Percentiles rank a stretch among this genome's conserved stretches.
Evolutionary conservation across 2,888 invertebrate genomes (phyloP).

Genomic region (Lasioglossum malachurum): DNA sequence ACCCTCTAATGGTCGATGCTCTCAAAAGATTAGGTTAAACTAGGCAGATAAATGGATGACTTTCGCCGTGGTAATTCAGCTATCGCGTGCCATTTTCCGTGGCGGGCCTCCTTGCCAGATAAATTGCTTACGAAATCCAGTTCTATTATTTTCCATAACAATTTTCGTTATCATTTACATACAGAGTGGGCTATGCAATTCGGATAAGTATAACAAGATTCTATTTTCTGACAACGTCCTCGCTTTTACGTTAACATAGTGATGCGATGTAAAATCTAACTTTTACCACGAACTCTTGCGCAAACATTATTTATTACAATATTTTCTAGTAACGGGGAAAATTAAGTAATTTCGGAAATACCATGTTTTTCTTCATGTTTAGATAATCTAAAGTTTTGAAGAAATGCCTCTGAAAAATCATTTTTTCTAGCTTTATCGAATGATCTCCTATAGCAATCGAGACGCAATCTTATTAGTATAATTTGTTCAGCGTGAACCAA

Average conservation of each 20-base stretch:
- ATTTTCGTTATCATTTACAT: conserved; percentile 13
- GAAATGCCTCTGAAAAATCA: background rate
- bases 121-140: conserved; percentile 9
- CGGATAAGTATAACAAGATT: conserved; percentile 10
- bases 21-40: conserved; percentile 54
- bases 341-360: background rate
- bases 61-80: conserved; percentile 55
- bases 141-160: conserved; percentile 21
- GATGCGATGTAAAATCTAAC: background rate
- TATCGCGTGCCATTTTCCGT: conserved; percentile 57
- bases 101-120: background rate
- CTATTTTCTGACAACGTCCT: conserved; percentile 7
- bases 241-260: background rate
- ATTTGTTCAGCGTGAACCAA: background rate
- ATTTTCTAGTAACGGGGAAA: background rate
- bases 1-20: conserved; percentile 41
- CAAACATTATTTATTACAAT: background rate
- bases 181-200: background rate
- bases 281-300: background rate
- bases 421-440: background rate
- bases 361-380: no score
- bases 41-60: conserved; percentile 53
- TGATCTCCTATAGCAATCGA: background rate
- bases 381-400: no score
- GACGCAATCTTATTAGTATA: background rate